Conservation (phyloP, 1,140 invertebrate genomes). For the Lepeophtheirus salmonis region DNA sequence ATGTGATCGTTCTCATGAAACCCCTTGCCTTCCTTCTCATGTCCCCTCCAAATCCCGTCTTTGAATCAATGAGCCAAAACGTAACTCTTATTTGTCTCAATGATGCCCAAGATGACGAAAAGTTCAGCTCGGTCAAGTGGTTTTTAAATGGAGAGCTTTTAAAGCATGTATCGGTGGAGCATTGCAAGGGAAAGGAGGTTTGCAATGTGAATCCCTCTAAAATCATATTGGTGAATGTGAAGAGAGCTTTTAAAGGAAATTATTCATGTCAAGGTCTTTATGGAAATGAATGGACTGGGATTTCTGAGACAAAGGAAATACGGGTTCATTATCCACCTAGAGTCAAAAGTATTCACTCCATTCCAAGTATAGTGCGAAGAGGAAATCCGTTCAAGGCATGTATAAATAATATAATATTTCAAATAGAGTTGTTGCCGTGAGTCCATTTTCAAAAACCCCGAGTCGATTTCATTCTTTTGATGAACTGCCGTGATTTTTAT, state of each 20-base stretch:
- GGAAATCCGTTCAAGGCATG: constrained; percentile 40
- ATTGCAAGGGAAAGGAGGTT: constrained; percentile 35
- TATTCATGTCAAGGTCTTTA: constrained; percentile 72
- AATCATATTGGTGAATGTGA: constrained; percentile 55
- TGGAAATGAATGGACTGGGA: constrained; percentile 58
- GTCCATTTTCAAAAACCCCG: too few species aligned
- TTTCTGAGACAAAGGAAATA: constrained; percentile 48
- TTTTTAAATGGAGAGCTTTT: constrained; percentile 58
- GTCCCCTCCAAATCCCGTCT: constrained; percentile 48
- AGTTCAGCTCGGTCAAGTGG: constrained; percentile 40
- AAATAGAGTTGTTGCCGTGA: too few species aligned
- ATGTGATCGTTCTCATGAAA: constrained; percentile 3
- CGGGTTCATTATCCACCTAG: constrained; percentile 60
- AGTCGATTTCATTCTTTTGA: too few species aligned
- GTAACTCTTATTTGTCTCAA: constrained; percentile 51
- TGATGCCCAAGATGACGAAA: constrained; percentile 39
- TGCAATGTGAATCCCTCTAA: constrained; percentile 57
- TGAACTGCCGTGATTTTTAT: too few species aligned
- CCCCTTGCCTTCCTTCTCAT: constrained; percentile 54
- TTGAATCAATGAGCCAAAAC: constrained; percentile 54
- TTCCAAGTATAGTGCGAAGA: constrained; percentile 52
- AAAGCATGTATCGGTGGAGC: constrained; percentile 36
- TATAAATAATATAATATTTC: neutral
- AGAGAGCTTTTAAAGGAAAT: constrained; percentile 66
- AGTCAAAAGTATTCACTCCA: constrained; percentile 43